Evolutionary conservation across 2,888 invertebrate species (phyloP), one percentile per base, ranked within the genome.

Genomic region (Podotricha telesiphe): DNA sequence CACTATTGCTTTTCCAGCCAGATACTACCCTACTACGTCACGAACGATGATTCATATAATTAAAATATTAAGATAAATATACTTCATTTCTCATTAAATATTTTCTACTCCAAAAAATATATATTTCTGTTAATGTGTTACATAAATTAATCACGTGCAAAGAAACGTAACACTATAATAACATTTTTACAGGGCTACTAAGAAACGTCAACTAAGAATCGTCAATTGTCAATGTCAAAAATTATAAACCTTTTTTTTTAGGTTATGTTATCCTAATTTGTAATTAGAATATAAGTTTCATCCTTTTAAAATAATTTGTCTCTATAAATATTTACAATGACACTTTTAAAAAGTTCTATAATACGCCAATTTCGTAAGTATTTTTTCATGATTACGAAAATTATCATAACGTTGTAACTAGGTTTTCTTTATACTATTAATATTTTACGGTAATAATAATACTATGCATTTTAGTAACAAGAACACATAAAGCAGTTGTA

Each of bases 391-490:
- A 2, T 13, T 13, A 42, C 19, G 5, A 19, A 51, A 19, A 22
- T 22, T 5, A 13, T 58, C 4, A n/a, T 2, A 47, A 19, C 53
- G 4, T 20, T 42, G 8, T n/a, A 34, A 28, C 22, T 19, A 10
- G 28, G 28, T 28, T 28, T 6, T 28, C 28, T 28, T 28, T 28
- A 40, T 17, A 50, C 7, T 8, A 37, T 10, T 10, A 37, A 37
- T 13, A 13, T 13, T 42, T 13, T 13, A 42, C 4, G 2, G 13
- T 42, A 42, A 42, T 42, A 42, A 13, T 42, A 13, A 3, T 42
- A 42, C 7, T 42, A 42, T 42, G 13, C 13, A 22, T 88, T 86
- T 61, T 80, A 90, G 89, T 84, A 68, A 70, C 77, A 45, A 82
- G 73, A 28, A 72, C 80, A 37, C 81, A 83, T 47, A 81, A 82